A percentile compares a stretch with the other conserved stretches of the same genome.
Conservation (phyloP, 2,888 invertebrate genomes). For the Pterostichus madidus region DNA sequence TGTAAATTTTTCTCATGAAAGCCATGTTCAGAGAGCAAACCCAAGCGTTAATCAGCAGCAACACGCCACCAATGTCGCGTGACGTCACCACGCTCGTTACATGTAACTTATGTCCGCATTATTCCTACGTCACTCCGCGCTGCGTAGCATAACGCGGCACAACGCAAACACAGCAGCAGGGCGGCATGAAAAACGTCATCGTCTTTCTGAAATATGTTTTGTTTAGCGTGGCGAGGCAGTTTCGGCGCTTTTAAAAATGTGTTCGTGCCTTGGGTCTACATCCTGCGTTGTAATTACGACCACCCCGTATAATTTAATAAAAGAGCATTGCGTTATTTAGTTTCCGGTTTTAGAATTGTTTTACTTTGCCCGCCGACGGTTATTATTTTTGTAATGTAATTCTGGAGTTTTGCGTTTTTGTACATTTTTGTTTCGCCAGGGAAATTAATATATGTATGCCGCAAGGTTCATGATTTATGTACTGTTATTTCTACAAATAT, state of each 20-base stretch:
- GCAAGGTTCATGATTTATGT: background rate
- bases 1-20: no score
- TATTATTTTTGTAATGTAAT: slow-evolving; percentile 65
- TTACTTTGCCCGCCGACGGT: slow-evolving; percentile 43
- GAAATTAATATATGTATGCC: slow-evolving; percentile 9
- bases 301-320: slow-evolving; percentile 64
- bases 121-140: slow-evolving; percentile 46
- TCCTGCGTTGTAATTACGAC: slow-evolving; percentile 59
- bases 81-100: slow-evolving; percentile 54
- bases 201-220: slow-evolving; percentile 63
- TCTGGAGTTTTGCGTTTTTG: slow-evolving; percentile 37
- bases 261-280: background rate
- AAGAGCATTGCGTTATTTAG: slow-evolving; percentile 60
- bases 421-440: slow-evolving; percentile 5
- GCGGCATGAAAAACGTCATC: slow-evolving; percentile 52
- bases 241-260: slow-evolving; percentile 53
- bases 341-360: slow-evolving; percentile 62
- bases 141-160: slow-evolving; percentile 24
- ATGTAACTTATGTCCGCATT: slow-evolving; percentile 64
- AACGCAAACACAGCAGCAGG: slow-evolving; percentile 1
- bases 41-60: slow-evolving; percentile 23
- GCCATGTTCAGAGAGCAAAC: no score
- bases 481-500: slow-evolving; percentile 1
- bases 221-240: slow-evolving; percentile 50
- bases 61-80: slow-evolving; percentile 46